Conservation (phyloP, 2,888 invertebrate species). For the Spilarctia lutea region DNA sequence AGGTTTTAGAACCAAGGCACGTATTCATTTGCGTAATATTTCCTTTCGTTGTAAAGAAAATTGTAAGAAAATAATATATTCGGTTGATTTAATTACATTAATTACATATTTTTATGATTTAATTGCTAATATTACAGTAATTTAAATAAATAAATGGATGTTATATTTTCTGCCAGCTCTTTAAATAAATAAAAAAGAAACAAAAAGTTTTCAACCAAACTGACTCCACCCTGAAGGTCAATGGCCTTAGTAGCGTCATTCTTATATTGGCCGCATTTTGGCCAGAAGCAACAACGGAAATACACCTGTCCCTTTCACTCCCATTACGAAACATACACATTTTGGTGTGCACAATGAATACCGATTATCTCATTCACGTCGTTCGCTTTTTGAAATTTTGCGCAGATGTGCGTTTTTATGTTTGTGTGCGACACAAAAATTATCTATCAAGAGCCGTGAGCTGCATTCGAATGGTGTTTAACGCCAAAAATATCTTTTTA, state of each 20-base stretch:
- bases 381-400: constrained; percentile 76
- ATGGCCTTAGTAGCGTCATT: constrained; percentile 83
- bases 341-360: constrained; percentile 83
- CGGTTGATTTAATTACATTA: background rate
- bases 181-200: constrained; percentile 46
- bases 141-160: too few species aligned
- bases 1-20: background rate
- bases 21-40: background rate
- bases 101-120: background rate
- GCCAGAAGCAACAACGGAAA: constrained; percentile 74
- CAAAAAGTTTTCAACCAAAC: constrained; percentile 52
- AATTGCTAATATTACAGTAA: background rate
- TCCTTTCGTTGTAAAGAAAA: too few species aligned
- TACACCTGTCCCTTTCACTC: constrained; percentile 70
- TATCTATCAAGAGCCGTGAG: constrained; percentile 71
- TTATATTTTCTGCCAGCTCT: constrained; percentile 27
- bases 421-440: constrained; percentile 77
- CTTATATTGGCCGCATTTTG: constrained; percentile 85
- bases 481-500: constrained; percentile 70
- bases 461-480: constrained; percentile 70
- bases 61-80: background rate
- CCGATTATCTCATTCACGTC: constrained; percentile 80
- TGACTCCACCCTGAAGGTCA: constrained; percentile 71
- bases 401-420: constrained; percentile 66
- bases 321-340: constrained; percentile 64